phyloP scores from a whole-genome alignment of 2,888 invertebrate genomes.

The Tachystola acroxantha region DNA sequence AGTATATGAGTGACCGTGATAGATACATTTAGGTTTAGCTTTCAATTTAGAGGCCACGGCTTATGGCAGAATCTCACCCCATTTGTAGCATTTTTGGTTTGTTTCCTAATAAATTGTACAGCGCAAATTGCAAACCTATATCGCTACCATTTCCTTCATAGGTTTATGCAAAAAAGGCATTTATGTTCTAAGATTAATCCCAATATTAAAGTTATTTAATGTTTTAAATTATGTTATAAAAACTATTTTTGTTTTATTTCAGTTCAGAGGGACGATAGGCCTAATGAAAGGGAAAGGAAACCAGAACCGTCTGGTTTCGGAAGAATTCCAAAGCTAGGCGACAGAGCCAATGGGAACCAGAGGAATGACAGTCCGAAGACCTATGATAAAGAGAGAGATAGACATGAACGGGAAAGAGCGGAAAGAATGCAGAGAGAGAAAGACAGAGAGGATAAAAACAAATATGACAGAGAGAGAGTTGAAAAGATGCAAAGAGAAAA shows the following conservation, averaged over 20 bases:
- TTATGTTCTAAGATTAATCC: too few relatives aligned
- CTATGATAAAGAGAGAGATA: constrained; percentile 32
- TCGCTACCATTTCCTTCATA: too few relatives aligned
- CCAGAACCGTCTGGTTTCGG: constrained; percentile 46
- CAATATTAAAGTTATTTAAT: too few relatives aligned
- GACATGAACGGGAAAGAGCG: constrained; percentile 7
- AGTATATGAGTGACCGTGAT: too few relatives aligned
- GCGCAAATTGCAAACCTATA: too few relatives aligned
- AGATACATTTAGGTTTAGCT: too few relatives aligned
- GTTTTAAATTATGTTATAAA: constrained; percentile 8
- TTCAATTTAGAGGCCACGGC: too few relatives aligned
- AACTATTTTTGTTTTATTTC: constrained; percentile 18
- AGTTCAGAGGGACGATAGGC: constrained; percentile 48
- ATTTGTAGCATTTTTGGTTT: too few relatives aligned
- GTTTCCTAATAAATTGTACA: too few relatives aligned
- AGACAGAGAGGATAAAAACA: constrained; percentile 30
- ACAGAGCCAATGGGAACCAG: constrained; percentile 33
- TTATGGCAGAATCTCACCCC: too few relatives aligned
- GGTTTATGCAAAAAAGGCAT: too few relatives aligned
- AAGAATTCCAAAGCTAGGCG: constrained; percentile 75
- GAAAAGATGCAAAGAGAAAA: constrained; percentile 30
- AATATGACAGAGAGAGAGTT: constrained; percentile 27
- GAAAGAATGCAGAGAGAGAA: constrained; percentile 21
- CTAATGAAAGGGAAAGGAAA: constrained; percentile 48
- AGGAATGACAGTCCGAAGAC: constrained; percentile 42